Percentiles rank a stretch among this genome's conserved stretches.
These are phyloP conservation scores for Choloepus hoffmanni DNA, from an alignment of 2,113 vertebrate genomes.

Conservation along the genomic window DNA sequence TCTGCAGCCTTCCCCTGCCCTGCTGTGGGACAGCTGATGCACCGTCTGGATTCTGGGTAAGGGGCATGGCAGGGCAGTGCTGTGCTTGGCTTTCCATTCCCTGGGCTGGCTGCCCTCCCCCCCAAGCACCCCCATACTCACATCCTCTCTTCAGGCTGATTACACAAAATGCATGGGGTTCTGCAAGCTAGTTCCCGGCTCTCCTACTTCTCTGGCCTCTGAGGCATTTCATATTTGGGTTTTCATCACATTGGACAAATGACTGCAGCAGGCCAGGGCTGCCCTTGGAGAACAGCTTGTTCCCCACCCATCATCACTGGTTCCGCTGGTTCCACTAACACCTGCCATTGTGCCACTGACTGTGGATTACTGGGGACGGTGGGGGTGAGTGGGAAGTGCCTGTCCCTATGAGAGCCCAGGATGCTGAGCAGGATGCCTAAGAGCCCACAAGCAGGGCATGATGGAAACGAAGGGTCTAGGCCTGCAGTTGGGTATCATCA, in stretches of 20 bases:
- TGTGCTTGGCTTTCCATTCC: conserved; percentile 79
- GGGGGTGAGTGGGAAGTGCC: background rate
- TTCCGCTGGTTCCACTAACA: conserved; percentile 47
- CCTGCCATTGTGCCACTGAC: background rate
- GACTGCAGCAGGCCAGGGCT: conserved; percentile 59
- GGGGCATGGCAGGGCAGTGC: conserved; percentile 58
- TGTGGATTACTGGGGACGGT: background rate
- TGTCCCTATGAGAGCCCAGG: background rate
- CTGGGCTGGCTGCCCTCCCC: conserved; percentile 65
- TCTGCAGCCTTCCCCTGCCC: background rate
- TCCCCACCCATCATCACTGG: accelerated
- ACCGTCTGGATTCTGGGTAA: conserved; percentile 73
- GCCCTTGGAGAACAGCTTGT: background rate
- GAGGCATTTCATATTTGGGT: conserved; percentile 78
- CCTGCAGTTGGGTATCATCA: background rate
- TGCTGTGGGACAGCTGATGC: background rate
- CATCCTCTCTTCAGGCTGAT: conserved; percentile 77
- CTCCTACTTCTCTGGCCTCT: conserved; percentile 73
- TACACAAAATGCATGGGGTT: conserved; percentile 82
- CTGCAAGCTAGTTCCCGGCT: conserved; percentile 72
- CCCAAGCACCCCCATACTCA: background rate
- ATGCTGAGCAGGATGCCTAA: accelerated
- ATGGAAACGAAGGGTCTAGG: background rate
- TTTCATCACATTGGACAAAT: conserved; percentile 75
- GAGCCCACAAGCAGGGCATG: accelerated